These are phyloP conservation scores for Drosophila rhopaloa DNA, from an alignment of 1,140 invertebrate species.

Conservation along the genomic window DNA sequence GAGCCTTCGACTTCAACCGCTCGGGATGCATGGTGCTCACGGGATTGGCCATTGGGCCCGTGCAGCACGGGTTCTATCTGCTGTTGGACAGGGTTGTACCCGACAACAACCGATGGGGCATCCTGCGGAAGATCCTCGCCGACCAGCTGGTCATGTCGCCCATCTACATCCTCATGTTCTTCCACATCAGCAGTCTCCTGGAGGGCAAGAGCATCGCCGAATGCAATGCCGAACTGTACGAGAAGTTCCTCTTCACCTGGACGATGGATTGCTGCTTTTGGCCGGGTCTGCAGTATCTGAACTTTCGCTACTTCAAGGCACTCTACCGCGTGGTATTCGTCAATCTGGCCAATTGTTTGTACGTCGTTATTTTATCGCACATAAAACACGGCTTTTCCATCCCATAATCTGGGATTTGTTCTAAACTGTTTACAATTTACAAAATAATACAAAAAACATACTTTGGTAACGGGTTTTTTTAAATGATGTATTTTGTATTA, in stretches of 20 bases:
- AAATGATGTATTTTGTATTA: too few relatives aligned
- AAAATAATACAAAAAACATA: too few relatives aligned
- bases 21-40: constrained; percentile 25
- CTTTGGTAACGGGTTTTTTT: too few relatives aligned
- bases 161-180: constrained; percentile 26
- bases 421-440: too few relatives aligned
- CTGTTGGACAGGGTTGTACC: constrained; percentile 3
- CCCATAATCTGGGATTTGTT: too few relatives aligned
- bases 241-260: constrained; percentile 35
- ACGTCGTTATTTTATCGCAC: constrained; percentile 36
- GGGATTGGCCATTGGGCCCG: constrained; percentile 25
- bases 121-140: constrained; percentile 15
- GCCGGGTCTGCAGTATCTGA: constrained; percentile 30
- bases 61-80: constrained; percentile 38
- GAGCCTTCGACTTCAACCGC: constrained; percentile 14
- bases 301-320: constrained; percentile 26
- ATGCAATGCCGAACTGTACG: constrained; percentile 8
- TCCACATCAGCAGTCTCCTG: constrained; percentile 23
- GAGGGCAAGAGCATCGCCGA: constrained; percentile 15
- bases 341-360: constrained; percentile 29
- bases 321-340: constrained; percentile 24
- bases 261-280: constrained; percentile 25
- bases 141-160: constrained; percentile 50
- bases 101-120: background rate
- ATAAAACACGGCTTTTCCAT: constrained; percentile 15